Evolutionary conservation across 2,113 vertebrate species (phyloP).

Genomic region (Poeciliopsis occidentalis): DNA sequence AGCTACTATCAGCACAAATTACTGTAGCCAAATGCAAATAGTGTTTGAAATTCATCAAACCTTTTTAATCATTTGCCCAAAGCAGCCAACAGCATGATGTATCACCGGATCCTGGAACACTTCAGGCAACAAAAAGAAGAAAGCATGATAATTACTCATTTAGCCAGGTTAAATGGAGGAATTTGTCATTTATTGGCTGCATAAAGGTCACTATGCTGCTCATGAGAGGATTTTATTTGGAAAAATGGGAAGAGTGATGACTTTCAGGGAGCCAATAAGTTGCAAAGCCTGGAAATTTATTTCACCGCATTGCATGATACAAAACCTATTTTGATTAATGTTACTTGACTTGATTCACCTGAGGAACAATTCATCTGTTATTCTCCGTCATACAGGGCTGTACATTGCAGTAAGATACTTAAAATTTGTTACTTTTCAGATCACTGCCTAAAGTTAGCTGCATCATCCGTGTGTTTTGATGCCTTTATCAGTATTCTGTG

Average conservation of each 20-base stretch:
- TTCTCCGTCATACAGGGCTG: slow-evolving; percentile 36
- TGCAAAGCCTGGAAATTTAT: slow-evolving; percentile 21
- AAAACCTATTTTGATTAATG: slow-evolving; percentile 30
- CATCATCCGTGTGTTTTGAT: slow-evolving; percentile 52
- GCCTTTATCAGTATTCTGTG: slow-evolving; percentile 64
- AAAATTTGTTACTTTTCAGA: slow-evolving; percentile 41
- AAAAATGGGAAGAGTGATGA: neutral
- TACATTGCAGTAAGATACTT: slow-evolving; percentile 51
- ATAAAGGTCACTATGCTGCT: slow-evolving; percentile 39
- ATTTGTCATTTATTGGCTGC: slow-evolving; percentile 40
- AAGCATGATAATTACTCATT: slow-evolving; percentile 31
- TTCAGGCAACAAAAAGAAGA: slow-evolving; percentile 38
- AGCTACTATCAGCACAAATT: slow-evolving; percentile 48
- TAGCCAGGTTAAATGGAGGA: slow-evolving; percentile 32
- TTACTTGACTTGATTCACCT: slow-evolving; percentile 34
- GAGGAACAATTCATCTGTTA: slow-evolving; percentile 18
- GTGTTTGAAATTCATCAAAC: slow-evolving; percentile 53
- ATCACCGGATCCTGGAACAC: slow-evolving; percentile 29
- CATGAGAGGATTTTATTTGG: neutral
- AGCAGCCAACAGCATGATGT: slow-evolving; percentile 29
- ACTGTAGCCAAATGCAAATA: slow-evolving; percentile 23
- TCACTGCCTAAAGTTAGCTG: slow-evolving; percentile 33
- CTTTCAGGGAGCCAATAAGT: slow-evolving; percentile 20
- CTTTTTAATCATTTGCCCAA: slow-evolving; percentile 41
- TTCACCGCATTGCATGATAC: slow-evolving; percentile 37